Evolutionary conservation across 2,888 invertebrate species (phyloP), one percentile per base, ranked within the genome.

Genomic region (Acronicta psi): DNA sequence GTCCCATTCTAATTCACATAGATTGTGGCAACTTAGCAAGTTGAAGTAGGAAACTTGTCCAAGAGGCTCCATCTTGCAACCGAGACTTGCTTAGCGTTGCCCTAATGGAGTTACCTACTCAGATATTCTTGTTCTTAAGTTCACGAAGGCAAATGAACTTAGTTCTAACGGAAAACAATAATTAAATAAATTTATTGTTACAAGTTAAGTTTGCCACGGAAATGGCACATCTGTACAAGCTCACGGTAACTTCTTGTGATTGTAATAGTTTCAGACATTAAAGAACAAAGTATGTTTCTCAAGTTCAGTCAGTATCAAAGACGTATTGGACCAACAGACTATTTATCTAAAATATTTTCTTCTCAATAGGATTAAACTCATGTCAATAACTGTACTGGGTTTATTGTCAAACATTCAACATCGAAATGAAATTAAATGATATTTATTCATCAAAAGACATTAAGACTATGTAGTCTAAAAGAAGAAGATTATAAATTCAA

Each of bases 21-120:
- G 62, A 72, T 63, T 47, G 62, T 59, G 49, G 55, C 66, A 73
- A 80, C 58, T 78, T 73, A 49, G 36, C 38, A 38, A 74, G 53
- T 75, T 77, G 73, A 51, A 80, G 69, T 44, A 46, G 52, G 69
- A 71, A 80, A 84, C 80, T 84, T 79, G 50, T 45, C 38, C 69
- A 59, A 73, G 70, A 57, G 56, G 71, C 70, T 69, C 71, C 69
- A 69, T 73, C 73, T 75, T 73, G 70, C 61, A 67, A 73, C 71
- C 46, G 59, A 75, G 67, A 63, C 51, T 52, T 59, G 68, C 55
- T 73, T 65, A 73, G 69, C 54, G 59, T 53, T 62, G 50, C 52
- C 43, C 45, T 70, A 73, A 72, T 75, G 64, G 61, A 68, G 50
- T 68, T 68, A n/a, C n/a, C n/a, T n/a, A 69, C 61, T 63, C 37